These are phyloP conservation scores for Temnothorax curvispinosus DNA, from an alignment of 1,140 invertebrate genomes.

Conservation along the genomic window DNA sequence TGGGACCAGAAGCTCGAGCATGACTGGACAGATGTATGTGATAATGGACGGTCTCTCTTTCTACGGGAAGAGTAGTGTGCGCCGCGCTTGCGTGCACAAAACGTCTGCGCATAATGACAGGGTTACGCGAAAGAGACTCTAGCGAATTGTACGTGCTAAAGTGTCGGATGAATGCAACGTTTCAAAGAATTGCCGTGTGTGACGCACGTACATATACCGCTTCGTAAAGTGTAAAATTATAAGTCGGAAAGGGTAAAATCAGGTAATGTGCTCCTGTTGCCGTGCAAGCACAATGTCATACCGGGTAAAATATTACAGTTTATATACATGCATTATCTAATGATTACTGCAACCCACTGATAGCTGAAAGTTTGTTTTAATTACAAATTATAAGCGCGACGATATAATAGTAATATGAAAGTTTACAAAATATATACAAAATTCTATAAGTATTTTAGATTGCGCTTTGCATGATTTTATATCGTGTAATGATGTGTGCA, in stretches of 20 bases:
- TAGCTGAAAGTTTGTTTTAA: neutral
- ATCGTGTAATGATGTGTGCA: neutral
- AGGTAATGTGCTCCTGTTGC: neutral
- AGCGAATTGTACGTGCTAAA: constrained; percentile 12
- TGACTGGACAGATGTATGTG: constrained; percentile 23
- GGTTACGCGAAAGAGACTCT: neutral
- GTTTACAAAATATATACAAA: neutral
- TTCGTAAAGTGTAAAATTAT: neutral
- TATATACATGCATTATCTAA: neutral
- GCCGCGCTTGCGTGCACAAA: constrained; percentile 42
- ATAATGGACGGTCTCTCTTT: constrained; percentile 5
- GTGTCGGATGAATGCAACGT: neutral
- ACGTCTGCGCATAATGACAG: constrained; percentile 23
- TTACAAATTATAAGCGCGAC: neutral
- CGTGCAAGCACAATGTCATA: neutral
- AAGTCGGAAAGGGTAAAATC: neutral
- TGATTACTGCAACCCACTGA: no score
- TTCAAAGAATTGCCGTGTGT: neutral
- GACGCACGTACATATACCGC: neutral
- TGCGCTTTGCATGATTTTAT: neutral
- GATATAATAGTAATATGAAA: neutral
- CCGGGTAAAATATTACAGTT: neutral
- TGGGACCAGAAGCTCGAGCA: neutral
- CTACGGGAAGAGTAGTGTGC: neutral
- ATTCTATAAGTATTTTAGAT: neutral